These are phyloP conservation scores for Tenthredo notha DNA, from an alignment of 2,888 invertebrate genomes.

Conservation along the genomic window DNA sequence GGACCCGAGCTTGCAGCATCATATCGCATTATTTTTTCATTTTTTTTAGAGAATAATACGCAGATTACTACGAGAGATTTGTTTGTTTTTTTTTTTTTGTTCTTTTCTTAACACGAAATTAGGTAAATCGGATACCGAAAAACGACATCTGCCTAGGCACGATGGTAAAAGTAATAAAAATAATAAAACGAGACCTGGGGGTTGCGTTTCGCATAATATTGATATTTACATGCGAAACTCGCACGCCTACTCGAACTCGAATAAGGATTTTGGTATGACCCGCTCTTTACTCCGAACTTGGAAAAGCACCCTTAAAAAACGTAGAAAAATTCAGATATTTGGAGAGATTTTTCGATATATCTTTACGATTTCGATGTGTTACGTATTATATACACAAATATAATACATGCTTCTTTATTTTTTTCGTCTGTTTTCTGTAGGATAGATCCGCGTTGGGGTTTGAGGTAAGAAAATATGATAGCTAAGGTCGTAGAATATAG, in stretches of 20 bases:
- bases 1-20: background rate
- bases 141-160: background rate
- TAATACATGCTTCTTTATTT: background rate
- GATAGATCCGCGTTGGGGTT: too few species aligned
- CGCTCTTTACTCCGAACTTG: background rate
- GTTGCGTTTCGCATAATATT: conserved; percentile 37
- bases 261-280: background rate
- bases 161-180: conserved; percentile 11
- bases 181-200: conserved; percentile 21
- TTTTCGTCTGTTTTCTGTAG: background rate
- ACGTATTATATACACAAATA: too few species aligned
- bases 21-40: background rate
- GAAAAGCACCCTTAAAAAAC: background rate
- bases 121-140: background rate
- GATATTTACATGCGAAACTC: conserved; percentile 38
- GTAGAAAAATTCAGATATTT: background rate
- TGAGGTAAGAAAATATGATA: background rate
- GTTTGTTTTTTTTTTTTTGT: too few species aligned
- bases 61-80: too few species aligned
- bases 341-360: background rate
- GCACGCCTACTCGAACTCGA: background rate
- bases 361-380: background rate
- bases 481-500: background rate
- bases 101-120: background rate
- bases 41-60: background rate